phyloP scores from a whole-genome alignment of 2,797 vertebrate genomes.

The Ibycter americanus region DNA sequence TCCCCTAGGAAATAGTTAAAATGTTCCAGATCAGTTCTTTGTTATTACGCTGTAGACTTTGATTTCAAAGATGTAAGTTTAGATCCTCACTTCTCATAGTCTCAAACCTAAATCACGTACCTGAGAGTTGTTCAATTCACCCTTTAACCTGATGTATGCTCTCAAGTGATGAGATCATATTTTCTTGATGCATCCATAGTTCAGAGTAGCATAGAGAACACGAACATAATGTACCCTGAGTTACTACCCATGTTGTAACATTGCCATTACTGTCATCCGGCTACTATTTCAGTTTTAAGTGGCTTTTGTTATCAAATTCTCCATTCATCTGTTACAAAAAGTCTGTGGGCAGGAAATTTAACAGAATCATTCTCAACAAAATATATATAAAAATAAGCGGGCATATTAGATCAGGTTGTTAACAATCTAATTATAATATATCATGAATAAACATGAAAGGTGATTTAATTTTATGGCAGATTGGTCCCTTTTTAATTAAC shows the following conservation, averaged over 20 bases:
- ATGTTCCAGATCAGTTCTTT: neutral
- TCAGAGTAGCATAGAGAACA: neutral
- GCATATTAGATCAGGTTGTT: neutral
- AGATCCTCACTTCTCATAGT: neutral
- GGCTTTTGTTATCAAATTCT: neutral
- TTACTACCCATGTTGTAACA: neutral
- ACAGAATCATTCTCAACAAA: neutral
- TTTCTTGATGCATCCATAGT: neutral
- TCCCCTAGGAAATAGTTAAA: neutral
- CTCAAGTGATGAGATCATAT: neutral
- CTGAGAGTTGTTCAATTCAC: neutral
- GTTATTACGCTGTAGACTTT: neutral
- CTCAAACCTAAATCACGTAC: neutral
- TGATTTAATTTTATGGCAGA: neutral
- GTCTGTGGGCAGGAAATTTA: neutral
- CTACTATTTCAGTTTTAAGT: constrained; percentile 9
- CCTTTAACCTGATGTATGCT: neutral
- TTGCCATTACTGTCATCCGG: neutral
- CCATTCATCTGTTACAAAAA: neutral
- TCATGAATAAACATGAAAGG: neutral
- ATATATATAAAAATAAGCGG: neutral
- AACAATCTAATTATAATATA: neutral
- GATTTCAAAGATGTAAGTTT: neutral
- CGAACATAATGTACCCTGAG: neutral
- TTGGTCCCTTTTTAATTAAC: neutral